Evolutionary conservation across 2,888 invertebrate species (phyloP).

Genomic region (Plebejus melissa): DNA sequence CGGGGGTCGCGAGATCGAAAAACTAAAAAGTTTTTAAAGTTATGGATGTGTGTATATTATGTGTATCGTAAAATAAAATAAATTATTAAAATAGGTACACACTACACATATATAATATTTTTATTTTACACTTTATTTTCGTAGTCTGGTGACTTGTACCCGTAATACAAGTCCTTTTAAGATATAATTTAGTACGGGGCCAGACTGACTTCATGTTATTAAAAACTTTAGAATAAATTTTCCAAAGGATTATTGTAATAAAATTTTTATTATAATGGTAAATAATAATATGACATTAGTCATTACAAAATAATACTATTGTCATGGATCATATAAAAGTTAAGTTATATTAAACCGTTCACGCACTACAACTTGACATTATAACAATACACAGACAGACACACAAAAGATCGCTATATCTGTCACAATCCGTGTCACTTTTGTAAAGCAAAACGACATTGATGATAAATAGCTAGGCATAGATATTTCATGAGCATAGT

Average conservation of each 20-base stretch:
- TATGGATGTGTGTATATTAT: no score
- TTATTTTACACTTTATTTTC: no score
- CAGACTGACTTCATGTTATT: no score
- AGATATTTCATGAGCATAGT: neutral
- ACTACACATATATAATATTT: no score
- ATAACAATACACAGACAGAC: conserved; percentile 35
- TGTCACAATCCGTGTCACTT: conserved; percentile 41
- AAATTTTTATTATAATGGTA: neutral
- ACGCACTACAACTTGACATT: conserved; percentile 31
- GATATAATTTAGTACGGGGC: no score
- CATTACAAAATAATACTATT: conserved; percentile 9
- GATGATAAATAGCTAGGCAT: neutral
- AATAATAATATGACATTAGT: neutral
- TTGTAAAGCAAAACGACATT: conserved; percentile 39
- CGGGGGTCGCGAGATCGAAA: no score
- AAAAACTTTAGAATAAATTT: neutral
- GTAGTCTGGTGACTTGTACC: no score
- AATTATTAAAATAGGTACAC: no score
- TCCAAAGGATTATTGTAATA: neutral
- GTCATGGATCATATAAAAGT: conserved; percentile 13
- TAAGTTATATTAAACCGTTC: conserved; percentile 21
- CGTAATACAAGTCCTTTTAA: no score
- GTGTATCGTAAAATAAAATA: no score
- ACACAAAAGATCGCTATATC: conserved; percentile 39
- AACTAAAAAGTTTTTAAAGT: no score